Percentiles rank a stretch among this genome's conserved stretches.
Conservation (phyloP, 2,888 invertebrate species). For the Lymantria dispar region DNA sequence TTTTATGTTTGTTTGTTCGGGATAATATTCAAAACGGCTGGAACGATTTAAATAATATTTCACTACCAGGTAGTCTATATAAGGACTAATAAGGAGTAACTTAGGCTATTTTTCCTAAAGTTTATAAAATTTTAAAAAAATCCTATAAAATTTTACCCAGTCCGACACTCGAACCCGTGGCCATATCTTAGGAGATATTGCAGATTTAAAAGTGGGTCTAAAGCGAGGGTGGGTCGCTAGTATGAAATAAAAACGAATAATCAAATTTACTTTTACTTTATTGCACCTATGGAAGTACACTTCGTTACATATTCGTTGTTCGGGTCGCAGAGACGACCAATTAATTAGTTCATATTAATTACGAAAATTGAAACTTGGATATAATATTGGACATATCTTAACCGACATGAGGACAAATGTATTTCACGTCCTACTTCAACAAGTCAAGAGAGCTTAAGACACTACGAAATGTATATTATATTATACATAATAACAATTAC, state of each 20-base stretch:
- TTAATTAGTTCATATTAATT: constrained; percentile 40
- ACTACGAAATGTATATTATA: constrained; percentile 43
- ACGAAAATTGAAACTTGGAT: constrained; percentile 18
- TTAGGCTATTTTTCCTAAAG: too few species aligned
- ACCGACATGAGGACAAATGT: constrained; percentile 24
- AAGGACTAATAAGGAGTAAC: too few species aligned
- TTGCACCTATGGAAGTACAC: constrained; percentile 81
- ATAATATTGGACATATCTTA: constrained; percentile 28
- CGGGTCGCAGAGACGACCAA: constrained; percentile 36
- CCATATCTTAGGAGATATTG: too few species aligned
- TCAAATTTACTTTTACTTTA: constrained; percentile 67
- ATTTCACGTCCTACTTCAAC: neutral
- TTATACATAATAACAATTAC: constrained; percentile 43
- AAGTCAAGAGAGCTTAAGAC: constrained; percentile 31
- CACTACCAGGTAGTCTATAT: too few species aligned
- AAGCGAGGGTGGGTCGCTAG: neutral
- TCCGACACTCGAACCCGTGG: too few species aligned
- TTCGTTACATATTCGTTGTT: constrained; percentile 72
- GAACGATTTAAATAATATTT: too few species aligned
- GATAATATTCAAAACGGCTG: too few species aligned
- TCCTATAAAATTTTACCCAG: too few species aligned
- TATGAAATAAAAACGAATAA: constrained; percentile 35
- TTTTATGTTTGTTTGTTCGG: too few species aligned
- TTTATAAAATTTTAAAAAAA: too few species aligned
- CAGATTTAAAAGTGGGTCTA: too few species aligned